Base-by-base conservation (phyloP, 2,113 vertebrate species). In the Psettodes erumei region DNA sequence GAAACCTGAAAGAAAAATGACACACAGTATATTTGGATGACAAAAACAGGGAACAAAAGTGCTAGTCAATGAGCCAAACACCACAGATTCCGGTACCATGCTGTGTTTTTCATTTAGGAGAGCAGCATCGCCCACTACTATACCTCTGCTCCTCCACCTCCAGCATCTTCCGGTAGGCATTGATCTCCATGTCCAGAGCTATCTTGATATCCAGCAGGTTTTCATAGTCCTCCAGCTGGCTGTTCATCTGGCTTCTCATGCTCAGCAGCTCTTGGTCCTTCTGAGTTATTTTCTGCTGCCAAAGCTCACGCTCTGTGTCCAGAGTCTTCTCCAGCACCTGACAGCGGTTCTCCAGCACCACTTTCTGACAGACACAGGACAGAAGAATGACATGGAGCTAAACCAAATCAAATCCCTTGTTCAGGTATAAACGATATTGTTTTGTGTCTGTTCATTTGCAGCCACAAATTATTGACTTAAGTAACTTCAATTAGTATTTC, bases 171-270 rank as follows among this genome's bases (percentile, higher is more conserved):
- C 95, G 93, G 80, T 96, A 96, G 0, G 95, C 91, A 67, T 85
- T 95, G 86, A 97, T 96, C 89, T 97, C 96, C 93, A 96, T 88
- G 72, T 97, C 95, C 63, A 97, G 86, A 25, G 95, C 93, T n/a
- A 97, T 77, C 78, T 96, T 96, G 54, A 95, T 89, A 28, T 95
- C 95, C 64, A 96, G 84, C 64, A 96, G 94, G 65, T 93, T 89
- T 75, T 94, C 93, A 28, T 96, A 95, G 37, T 96, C 95, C 48
- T 96, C 94, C 85, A 96, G 69, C 87, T 95, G 95, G 9, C 25
- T 60, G 81, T 89, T 92, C 90, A 94, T 89, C 81, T 91, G 86
- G 48, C 85, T 84, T 42, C 90, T 91, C 69, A 91, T 84, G 56
- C 79, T 48, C 0, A 55, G 72, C 71, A 96, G 87, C 86, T 96